Evolutionary conservation across 1,140 invertebrate genomes (phyloP).

Genomic region (Trachymyrmex septentrionalis): DNA sequence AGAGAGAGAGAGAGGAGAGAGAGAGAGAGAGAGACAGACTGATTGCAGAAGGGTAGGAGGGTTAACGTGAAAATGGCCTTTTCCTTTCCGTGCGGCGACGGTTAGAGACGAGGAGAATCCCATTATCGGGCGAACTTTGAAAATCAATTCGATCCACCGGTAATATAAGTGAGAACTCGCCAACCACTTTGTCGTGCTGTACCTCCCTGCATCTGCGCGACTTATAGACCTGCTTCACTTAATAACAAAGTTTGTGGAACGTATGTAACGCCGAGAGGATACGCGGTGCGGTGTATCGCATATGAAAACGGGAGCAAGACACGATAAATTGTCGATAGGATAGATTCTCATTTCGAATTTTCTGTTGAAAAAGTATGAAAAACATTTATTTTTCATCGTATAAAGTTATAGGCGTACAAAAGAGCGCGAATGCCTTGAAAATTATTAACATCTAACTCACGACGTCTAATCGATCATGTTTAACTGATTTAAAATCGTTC

Average conservation of each 20-base stretch:
- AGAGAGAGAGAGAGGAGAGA: slow-evolving; percentile 20
- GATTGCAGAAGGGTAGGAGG: slow-evolving; percentile 20
- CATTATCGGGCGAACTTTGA: slow-evolving; percentile 65
- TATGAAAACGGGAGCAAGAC: neutral
- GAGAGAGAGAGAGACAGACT: slow-evolving; percentile 22
- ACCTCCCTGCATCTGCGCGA: slow-evolving; percentile 60
- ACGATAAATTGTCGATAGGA: slow-evolving; percentile 3
- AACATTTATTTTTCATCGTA: slow-evolving; percentile 67
- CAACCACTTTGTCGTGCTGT: slow-evolving; percentile 60
- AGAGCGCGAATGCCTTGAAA: slow-evolving; percentile 8
- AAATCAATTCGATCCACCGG: slow-evolving; percentile 74
- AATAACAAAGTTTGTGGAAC: slow-evolving; percentile 75
- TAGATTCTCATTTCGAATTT: slow-evolving; percentile 9
- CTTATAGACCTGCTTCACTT: slow-evolving; percentile 77
- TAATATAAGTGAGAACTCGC: slow-evolving; percentile 62
- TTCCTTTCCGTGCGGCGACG: slow-evolving; percentile 50
- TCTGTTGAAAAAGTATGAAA: slow-evolving; percentile 68
- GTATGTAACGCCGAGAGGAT: slow-evolving; percentile 66
- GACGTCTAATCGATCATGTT: neutral
- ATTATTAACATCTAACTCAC: slow-evolving; percentile 15
- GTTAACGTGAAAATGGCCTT: slow-evolving; percentile 40
- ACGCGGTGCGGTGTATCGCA: slow-evolving; percentile 43
- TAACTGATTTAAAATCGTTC: neutral
- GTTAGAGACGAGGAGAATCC: slow-evolving; percentile 58
- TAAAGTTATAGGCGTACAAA: slow-evolving; percentile 43